These are phyloP conservation scores for Synaphobranchus kaupii DNA, from an alignment of 2,797 vertebrate species.

Conservation along the genomic window DNA sequence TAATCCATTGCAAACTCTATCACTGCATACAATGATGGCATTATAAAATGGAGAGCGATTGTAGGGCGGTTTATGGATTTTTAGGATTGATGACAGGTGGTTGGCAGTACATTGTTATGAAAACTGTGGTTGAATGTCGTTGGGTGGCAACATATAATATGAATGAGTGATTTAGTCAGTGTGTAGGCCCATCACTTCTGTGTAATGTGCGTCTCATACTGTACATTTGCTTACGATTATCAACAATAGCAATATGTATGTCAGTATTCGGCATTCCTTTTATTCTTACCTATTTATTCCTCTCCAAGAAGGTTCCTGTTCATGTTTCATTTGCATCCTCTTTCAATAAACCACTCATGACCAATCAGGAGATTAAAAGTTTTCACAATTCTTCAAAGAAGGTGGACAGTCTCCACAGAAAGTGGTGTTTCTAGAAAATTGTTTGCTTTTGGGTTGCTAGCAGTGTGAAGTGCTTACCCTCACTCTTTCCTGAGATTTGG, in stretches of 20 bases:
- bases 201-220: background rate
- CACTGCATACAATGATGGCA: background rate
- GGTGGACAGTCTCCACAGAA: background rate
- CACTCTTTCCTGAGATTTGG: background rate
- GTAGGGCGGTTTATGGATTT: background rate
- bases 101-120: background rate
- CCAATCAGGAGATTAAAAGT: background rate
- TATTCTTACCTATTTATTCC: background rate
- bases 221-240: background rate
- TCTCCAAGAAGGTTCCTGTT: background rate
- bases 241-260: background rate
- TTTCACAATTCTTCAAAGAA: background rate
- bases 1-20: background rate
- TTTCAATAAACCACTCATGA: too few relatives aligned
- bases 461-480: background rate
- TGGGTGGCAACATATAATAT: background rate
- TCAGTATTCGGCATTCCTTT: background rate
- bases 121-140: background rate
- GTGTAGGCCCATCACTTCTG: background rate
- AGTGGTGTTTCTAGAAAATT: background rate
- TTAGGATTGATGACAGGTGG: background rate
- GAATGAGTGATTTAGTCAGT: background rate
- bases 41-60: background rate
- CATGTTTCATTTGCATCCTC: too few relatives aligned
- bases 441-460: background rate